Percentiles rank a stretch among this genome's conserved stretches.
These are phyloP conservation scores for Eupelmus urozonus DNA, from an alignment of 2,888 invertebrate species.

Conservation along the genomic window DNA sequence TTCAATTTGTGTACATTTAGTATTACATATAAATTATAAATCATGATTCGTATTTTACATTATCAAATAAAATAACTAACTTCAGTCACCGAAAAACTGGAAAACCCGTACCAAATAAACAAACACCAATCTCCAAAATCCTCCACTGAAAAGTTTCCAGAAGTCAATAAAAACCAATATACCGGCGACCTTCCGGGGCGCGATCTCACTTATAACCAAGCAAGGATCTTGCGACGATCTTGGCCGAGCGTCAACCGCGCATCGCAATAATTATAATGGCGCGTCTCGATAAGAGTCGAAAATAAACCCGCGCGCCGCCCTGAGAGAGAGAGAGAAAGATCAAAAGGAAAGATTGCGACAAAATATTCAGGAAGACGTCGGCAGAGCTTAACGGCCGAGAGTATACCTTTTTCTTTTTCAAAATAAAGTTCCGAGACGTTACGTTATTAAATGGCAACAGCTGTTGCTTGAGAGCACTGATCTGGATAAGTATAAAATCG, in stretches of 20 bases:
- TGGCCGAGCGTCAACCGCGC: constrained; percentile 53
- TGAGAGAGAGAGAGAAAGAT: constrained; percentile 27
- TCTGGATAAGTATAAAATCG: background rate
- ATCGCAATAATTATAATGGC: constrained; percentile 46
- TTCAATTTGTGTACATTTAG: no score
- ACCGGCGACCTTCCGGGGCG: constrained; percentile 40
- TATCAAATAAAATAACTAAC: no score
- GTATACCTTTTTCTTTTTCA: constrained; percentile 10
- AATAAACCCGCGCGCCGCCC: constrained; percentile 27
- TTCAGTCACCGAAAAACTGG: no score
- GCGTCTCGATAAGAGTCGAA: constrained; percentile 51
- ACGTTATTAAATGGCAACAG: constrained; percentile 41
- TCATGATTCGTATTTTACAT: no score
- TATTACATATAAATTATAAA: no score
- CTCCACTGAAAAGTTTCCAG: constrained; percentile 6
- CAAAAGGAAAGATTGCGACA: constrained; percentile 34
- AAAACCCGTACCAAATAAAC: no score
- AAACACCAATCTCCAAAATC: no score
- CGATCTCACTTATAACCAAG: background rate
- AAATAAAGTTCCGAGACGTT: constrained; percentile 5
- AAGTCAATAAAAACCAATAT: constrained; percentile 6
- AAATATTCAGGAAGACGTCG: constrained; percentile 38
- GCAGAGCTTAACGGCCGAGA: background rate
- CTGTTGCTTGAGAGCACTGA: constrained; percentile 13
- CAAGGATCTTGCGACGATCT: constrained; percentile 21